phyloP scores from a whole-genome alignment of 2,888 invertebrate genomes.

The Agrilus mali region DNA sequence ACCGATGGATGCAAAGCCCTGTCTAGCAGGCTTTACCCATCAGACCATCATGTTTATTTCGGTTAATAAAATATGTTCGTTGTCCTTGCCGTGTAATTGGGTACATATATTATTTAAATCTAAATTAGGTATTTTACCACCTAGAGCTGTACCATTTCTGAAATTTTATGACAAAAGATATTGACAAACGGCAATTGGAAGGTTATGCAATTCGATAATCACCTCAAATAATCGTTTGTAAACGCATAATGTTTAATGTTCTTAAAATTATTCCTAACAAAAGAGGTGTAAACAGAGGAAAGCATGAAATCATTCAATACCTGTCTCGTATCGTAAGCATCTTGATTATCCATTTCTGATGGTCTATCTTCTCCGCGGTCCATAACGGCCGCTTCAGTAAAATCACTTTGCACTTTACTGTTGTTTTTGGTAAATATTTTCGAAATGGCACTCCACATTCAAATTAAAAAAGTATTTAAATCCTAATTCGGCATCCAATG shows the following conservation, averaged over 20 bases:
- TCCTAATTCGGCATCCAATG: slow-evolving; percentile 28
- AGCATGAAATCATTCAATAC: slow-evolving; percentile 31
- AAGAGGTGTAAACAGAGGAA: not conserved
- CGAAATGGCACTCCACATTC: slow-evolving; percentile 35
- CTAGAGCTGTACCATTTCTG: no score
- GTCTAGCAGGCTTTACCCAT: no score
- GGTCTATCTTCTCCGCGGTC: slow-evolving; percentile 35
- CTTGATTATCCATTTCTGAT: slow-evolving; percentile 49
- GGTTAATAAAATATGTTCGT: no score
- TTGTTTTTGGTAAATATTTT: slow-evolving; percentile 32
- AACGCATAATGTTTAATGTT: not conserved
- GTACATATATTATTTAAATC: no score
- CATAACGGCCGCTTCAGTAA: slow-evolving; percentile 11
- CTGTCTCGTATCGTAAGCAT: slow-evolving; percentile 52
- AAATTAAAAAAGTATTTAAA: slow-evolving; percentile 25
- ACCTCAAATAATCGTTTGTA: not conserved
- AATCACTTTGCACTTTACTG: slow-evolving; percentile 22
- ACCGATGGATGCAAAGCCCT: no score
- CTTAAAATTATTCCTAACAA: not conserved
- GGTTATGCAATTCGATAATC: no score
- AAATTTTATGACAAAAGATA: no score
- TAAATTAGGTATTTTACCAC: no score
- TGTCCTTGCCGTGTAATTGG: no score
- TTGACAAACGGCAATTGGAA: no score
- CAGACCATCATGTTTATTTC: no score